Evolutionary conservation across 2,113 vertebrate genomes (phyloP).

Genomic region (Cyprinodon tularosa): DNA sequence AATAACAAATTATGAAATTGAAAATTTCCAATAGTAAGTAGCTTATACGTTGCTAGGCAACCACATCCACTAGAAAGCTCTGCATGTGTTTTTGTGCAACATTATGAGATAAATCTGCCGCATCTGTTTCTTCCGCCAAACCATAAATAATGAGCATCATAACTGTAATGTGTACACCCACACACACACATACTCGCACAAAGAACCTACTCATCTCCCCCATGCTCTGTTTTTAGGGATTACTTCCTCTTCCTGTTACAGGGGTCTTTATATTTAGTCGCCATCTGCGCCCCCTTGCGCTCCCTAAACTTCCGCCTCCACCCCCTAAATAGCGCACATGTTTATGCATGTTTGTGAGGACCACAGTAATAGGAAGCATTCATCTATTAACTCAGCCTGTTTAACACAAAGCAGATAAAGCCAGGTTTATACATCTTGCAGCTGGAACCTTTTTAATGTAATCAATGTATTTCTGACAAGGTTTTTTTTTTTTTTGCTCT

Average conservation of each 20-base stretch:
- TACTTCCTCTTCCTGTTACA: conserved; percentile 68
- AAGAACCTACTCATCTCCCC: conserved; percentile 9
- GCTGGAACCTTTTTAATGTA: not conserved
- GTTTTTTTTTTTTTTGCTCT: not conserved
- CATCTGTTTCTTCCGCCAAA: conserved; percentile 65
- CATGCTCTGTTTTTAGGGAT: conserved; percentile 56
- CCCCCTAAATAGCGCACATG: not conserved
- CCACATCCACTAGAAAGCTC: conserved; percentile 32
- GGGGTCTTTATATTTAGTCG: conserved; percentile 50
- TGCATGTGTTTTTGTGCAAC: conserved; percentile 17
- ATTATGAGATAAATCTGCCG: conserved; percentile 60
- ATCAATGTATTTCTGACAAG: not conserved
- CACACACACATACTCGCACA: conserved; percentile 15
- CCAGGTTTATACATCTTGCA: not conserved
- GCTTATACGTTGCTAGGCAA: conserved; percentile 52
- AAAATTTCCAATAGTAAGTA: conserved; percentile 33
- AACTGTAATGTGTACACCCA: not conserved
- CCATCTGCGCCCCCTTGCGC: conserved; percentile 39
- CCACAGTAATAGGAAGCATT: not conserved
- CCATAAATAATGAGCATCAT: conserved; percentile 33
- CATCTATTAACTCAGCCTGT: not conserved
- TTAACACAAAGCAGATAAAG: conserved; percentile 1
- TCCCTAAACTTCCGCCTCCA: not conserved
- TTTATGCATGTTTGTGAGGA: conserved; percentile 6
- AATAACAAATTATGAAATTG: conserved; percentile 20